A percentile compares a stretch with the other conserved stretches of the same genome.
Evolutionary conservation across 2,113 vertebrate species (phyloP).

Genomic region (Diphyllodes magnificus): DNA sequence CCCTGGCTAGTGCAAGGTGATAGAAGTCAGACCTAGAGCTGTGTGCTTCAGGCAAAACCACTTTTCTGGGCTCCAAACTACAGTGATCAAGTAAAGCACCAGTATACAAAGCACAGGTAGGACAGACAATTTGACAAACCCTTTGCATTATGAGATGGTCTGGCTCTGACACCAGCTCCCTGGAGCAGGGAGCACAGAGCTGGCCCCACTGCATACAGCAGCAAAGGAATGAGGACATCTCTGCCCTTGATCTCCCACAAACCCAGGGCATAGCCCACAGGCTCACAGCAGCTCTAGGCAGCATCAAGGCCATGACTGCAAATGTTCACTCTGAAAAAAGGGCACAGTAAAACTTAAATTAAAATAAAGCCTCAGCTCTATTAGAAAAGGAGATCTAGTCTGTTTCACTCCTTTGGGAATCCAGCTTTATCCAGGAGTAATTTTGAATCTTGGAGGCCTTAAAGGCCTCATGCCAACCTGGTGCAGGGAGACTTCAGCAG

Average conservation of each 20-base stretch:
- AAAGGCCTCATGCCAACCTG: background rate
- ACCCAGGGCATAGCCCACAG: background rate
- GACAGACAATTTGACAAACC: background rate
- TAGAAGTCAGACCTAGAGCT: background rate
- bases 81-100: background rate
- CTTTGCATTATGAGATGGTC: background rate
- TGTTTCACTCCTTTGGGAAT: background rate
- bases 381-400: background rate
- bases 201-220: background rate
- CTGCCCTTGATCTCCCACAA: background rate
- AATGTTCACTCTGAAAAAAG: background rate
- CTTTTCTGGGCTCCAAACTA: background rate
- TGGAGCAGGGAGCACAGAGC: background rate
- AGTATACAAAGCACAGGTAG: background rate
- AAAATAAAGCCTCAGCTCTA: background rate
- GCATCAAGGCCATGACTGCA: background rate
- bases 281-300: background rate
- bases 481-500: background rate
- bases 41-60: background rate
- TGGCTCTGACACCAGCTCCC: background rate
- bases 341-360: background rate
- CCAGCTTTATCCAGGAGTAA: background rate
- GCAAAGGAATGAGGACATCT: background rate
- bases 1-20: background rate
- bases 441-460: background rate